Evolutionary conservation across 2,888 invertebrate genomes (phyloP), one percentile per base, ranked within the genome.

Genomic region (Rhorus exstirpatorius): DNA sequence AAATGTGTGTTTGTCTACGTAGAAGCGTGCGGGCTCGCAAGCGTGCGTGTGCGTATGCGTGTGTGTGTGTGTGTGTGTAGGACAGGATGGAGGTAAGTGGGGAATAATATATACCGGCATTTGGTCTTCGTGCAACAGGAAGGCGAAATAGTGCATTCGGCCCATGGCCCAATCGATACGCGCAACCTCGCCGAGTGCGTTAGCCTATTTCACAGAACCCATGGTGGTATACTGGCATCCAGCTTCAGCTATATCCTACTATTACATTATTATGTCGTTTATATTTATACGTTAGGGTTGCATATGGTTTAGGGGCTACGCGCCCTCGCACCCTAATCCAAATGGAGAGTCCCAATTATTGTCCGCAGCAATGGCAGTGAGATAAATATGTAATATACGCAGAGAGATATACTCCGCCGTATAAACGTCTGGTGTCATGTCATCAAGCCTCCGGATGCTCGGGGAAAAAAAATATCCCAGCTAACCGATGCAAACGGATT

Each of bases 41-140:
- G n/a, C n/a, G n/a, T n/a, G n/a, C n/a, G n/a, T n/a, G n/a, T n/a
- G n/a, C n/a, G n/a, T n/a, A n/a, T 68, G 24, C 21, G 1, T 38
- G 60, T 67, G 21, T 8, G 68, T 38, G 46, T 26, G 44, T n/a
- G 26, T 41, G 63, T 53, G 38, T 46, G 53, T n/a, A 38, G 41
- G 31, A 6, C n/a, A 60, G 80, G 61, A 65, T 55, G 67, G 85
- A 86, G 83, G 85, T 91, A 89, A 90, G 88, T 87, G 88, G 88
- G 87, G 87, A 88, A 91, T 90, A 90, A 91, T 90, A 90, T 90
- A 90, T 84, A 87, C 88, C 88, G 88, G 88, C 90, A 88, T 90
- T 90, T 88, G 84, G 87, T 84, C 79, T 88, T 88, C 89, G 89
- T 89, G 90, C 89, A 90, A 90, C 89, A 89, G 89, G 88, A 87